These are phyloP conservation scores for Trachymyrmex cornetzi DNA, from an alignment of 1,140 invertebrate genomes.

Conservation along the genomic window DNA sequence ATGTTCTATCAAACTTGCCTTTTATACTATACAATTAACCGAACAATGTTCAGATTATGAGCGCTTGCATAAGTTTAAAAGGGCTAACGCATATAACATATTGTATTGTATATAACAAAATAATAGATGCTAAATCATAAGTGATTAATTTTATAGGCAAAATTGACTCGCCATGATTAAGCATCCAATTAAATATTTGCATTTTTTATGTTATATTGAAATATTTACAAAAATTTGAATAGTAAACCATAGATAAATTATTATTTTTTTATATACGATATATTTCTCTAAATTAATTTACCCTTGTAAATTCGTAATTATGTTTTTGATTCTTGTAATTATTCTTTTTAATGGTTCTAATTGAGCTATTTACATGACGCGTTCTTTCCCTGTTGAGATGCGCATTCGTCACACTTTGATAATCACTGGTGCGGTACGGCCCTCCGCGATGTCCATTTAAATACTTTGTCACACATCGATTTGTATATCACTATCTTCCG, in stretches of 20 bases:
- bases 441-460: constrained; percentile 65
- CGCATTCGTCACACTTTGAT: background rate
- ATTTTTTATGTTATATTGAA: background rate
- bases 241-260: background rate
- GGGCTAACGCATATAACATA: constrained; percentile 10
- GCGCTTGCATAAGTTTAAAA: constrained; percentile 3
- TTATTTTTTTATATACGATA: background rate
- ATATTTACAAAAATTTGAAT: constrained; percentile 43
- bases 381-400: background rate
- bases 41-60: background rate
- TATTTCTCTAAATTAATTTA: constrained; percentile 34
- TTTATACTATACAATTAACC: constrained; percentile 59
- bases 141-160: constrained; percentile 1
- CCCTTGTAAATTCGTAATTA: constrained; percentile 22
- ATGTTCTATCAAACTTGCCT: constrained; percentile 39
- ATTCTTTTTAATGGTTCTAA: background rate
- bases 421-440: constrained; percentile 40
- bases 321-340: constrained; percentile 43
- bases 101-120: constrained; percentile 24
- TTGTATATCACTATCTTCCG: constrained; percentile 86
- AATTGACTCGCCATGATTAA: constrained; percentile 41
- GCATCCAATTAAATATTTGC: constrained; percentile 20
- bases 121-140: constrained; percentile 43
- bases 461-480: constrained; percentile 85
- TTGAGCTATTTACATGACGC: constrained; percentile 40